phyloP scores from a whole-genome alignment of 1,140 invertebrate genomes.

The Copidosoma floridanum region DNA sequence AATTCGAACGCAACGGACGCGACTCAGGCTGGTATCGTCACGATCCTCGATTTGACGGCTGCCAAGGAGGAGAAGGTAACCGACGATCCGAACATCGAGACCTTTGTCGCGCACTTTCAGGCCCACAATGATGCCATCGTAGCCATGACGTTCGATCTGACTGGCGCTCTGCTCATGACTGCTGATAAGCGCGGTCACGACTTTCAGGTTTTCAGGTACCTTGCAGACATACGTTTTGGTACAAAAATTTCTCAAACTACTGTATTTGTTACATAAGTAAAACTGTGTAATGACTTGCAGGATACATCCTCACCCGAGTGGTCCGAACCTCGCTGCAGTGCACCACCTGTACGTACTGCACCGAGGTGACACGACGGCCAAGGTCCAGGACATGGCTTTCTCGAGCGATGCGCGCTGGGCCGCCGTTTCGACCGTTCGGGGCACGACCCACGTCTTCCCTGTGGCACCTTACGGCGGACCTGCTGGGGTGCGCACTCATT shows the following conservation, averaged over 20 bases:
- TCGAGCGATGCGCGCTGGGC: conserved; percentile 94
- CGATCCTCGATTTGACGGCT: conserved; percentile 78
- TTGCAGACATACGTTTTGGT: no score
- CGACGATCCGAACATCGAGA: conserved; percentile 60
- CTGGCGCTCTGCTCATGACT: conserved; percentile 87
- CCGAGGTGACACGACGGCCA: conserved; percentile 80
- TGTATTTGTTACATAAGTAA: neutral
- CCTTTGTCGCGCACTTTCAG: conserved; percentile 89
- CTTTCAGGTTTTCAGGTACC: conserved; percentile 89
- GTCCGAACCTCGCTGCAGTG: conserved; percentile 82
- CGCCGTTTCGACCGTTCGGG: conserved; percentile 88
- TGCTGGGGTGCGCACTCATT: conserved; percentile 88
- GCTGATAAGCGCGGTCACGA: conserved; percentile 92
- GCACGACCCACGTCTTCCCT: conserved; percentile 96
- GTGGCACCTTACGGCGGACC: conserved; percentile 95
- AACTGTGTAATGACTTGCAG: conserved; percentile 38
- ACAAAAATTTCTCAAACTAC: no score
- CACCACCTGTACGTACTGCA: conserved; percentile 96
- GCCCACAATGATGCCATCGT: conserved; percentile 91
- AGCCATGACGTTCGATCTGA: conserved; percentile 87
- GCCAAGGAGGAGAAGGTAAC: conserved; percentile 60
- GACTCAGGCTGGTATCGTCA: conserved; percentile 80
- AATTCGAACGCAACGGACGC: conserved; percentile 46
- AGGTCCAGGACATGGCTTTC: conserved; percentile 83
- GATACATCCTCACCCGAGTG: conserved; percentile 88